Evolutionary conservation across 2,113 vertebrate species (phyloP).

Genomic region (Eublepharis macularius): DNA sequence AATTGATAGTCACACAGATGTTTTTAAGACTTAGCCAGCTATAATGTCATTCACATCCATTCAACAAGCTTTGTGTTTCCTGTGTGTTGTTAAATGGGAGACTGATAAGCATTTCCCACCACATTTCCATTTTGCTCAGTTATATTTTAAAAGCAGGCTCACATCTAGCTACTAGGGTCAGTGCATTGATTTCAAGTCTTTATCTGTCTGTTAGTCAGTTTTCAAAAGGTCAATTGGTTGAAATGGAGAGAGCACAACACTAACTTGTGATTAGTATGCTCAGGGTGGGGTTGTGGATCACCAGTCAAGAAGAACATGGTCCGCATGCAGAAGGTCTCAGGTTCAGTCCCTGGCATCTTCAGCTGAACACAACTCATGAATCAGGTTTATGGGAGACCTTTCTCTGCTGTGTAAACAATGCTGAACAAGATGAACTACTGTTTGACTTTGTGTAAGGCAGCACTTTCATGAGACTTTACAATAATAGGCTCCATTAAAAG

Average conservation of each 20-base stretch:
- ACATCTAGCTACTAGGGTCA: slow-evolving; percentile 44
- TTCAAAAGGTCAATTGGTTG: slow-evolving; percentile 80
- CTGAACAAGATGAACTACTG: too few species aligned
- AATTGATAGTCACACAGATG: slow-evolving; percentile 71
- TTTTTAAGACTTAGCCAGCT: slow-evolving; percentile 52
- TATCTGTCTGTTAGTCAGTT: slow-evolving; percentile 66
- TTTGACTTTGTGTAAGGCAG: too few species aligned
- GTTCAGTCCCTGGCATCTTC: too few species aligned
- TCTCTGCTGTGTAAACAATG: too few species aligned
- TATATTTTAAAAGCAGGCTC: slow-evolving; percentile 41
- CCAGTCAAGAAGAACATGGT: slow-evolving; percentile 3
- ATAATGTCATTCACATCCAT: slow-evolving; percentile 28
- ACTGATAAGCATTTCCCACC: slow-evolving; percentile 4
- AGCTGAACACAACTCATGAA: too few species aligned
- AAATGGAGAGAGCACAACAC: slow-evolving; percentile 70
- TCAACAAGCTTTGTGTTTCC: slow-evolving; percentile 28
- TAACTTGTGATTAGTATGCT: slow-evolving; percentile 75
- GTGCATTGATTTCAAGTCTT: slow-evolving; percentile 70
- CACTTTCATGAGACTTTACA: too few species aligned
- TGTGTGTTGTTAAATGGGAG: slow-evolving; percentile 11
- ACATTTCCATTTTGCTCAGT: slow-evolving; percentile 21
- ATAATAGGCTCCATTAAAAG: slow-evolving; percentile 19
- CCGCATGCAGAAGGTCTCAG: too few species aligned
- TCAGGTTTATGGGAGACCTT: too few species aligned
- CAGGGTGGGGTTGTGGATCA: slow-evolving; percentile 70